phyloP scores from a whole-genome alignment of 2,888 invertebrate species.

The Drosophila paracracens region DNA sequence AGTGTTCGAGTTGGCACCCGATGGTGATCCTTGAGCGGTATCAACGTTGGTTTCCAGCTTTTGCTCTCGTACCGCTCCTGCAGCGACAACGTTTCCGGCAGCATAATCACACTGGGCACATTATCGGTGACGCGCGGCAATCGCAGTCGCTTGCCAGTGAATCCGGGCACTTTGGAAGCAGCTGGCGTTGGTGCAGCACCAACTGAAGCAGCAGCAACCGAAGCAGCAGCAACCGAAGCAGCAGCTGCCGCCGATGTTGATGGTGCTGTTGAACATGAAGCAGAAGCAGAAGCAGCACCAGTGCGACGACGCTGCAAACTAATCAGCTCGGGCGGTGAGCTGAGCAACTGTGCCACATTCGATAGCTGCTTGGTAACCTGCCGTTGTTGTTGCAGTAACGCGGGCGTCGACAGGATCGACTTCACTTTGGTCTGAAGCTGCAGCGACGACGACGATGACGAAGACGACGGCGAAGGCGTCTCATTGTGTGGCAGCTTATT shows the following conservation, averaged over 20 bases:
- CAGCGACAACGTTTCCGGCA: conserved; percentile 83
- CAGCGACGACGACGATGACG: background rate
- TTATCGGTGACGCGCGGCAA: background rate
- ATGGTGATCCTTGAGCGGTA: conserved; percentile 87
- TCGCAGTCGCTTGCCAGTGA: background rate
- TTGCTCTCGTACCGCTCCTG: conserved; percentile 86
- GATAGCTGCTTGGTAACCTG: conserved; percentile 12
- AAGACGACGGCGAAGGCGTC: background rate
- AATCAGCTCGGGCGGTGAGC: conserved; percentile 87
- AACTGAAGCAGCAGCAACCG: background rate
- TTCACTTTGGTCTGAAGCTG: background rate
- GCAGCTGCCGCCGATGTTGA: conserved; percentile 2
- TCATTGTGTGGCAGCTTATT: conserved; percentile 67
- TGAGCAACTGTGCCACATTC: conserved; percentile 67
- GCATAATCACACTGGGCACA: conserved; percentile 81
- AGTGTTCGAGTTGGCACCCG: conserved; percentile 77
- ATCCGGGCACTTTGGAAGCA: background rate
- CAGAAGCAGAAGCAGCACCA: background rate
- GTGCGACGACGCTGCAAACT: conserved; percentile 86
- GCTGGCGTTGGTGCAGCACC: background rate
- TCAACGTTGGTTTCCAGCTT: conserved; percentile 90
- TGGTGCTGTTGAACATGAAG: background rate
- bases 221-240: background rate
- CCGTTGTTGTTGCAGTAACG: conserved; percentile 28
- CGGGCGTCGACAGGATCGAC: background rate